phyloP scores from a whole-genome alignment of 2,888 invertebrate genomes.

The Meiosimyza platycephala region DNA sequence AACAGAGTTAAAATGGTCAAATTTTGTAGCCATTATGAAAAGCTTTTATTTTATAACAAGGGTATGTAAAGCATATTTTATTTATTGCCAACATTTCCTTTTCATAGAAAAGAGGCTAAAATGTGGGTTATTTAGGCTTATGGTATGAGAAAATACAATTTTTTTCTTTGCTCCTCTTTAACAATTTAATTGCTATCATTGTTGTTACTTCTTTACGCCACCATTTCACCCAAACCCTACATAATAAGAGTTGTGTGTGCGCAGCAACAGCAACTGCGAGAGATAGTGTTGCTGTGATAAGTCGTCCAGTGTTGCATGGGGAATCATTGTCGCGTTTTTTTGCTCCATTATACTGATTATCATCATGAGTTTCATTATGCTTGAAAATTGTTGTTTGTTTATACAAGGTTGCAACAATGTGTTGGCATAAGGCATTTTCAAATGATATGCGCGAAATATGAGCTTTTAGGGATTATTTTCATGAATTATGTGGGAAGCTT shows the following conservation, averaged over 20 bases:
- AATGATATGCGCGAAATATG: no score
- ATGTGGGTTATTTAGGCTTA: no score
- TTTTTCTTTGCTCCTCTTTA: neutral
- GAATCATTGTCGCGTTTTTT: neutral
- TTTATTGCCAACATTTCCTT: no score
- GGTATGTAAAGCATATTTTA: no score
- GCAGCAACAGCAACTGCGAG: neutral
- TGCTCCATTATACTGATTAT: conserved; percentile 13
- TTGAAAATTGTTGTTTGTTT: neutral
- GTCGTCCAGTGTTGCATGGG: neutral
- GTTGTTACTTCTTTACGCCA: neutral
- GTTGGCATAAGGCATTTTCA: no score
- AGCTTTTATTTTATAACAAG: neutral
- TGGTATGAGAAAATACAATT: neutral
- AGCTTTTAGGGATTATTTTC: no score
- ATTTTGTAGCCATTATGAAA: conserved; percentile 8
- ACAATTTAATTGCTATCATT: conserved; percentile 11
- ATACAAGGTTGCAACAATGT: neutral
- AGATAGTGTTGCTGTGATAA: conserved; percentile 6
- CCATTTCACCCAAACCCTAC: no score
- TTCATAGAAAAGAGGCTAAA: no score
- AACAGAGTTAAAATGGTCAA: neutral
- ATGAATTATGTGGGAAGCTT: no score
- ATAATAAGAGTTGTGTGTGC: neutral
- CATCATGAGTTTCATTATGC: conserved; percentile 11